Evolutionary conservation across 2,888 invertebrate species (phyloP), one percentile per base, ranked within the genome.

Genomic region (Chymomyza caudatula): DNA sequence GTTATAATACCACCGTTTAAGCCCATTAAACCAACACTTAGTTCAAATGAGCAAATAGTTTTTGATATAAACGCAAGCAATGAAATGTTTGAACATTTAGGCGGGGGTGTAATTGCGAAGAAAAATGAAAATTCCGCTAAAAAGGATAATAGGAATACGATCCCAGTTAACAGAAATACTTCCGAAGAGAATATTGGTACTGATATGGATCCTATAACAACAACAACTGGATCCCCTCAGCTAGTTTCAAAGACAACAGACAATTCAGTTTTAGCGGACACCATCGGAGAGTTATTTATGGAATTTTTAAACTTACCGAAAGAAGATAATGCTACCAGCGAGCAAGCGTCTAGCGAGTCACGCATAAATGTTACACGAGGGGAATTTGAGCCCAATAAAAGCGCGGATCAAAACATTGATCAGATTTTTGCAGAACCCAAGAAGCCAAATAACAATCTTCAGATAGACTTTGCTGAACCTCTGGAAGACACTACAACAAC

Each of bases 281-380:
- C 88, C 19, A 87, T 90, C 5, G 90, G 90, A 0, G 89, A 90
- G 55, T 86, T 90, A 47, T 84, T 90, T 6, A 88, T 89, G 81
- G 90, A 89, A 56, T 69, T 90, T 6, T 60, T 90, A 0, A 90
- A 89, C 43, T 71, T 90, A 20, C 88, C 89, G 0, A 88, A 87
- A 54, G 88, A 90, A 23, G 81, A 76, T 0, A 83, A 72, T 23
- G 37, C 20, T 2, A 66, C 49, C 2, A 63, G 62, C 3, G 61
- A 54, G 0, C 71, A 73, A 1, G 73, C 78, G n/a, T 47, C 69
- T 0, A 43, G 88, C 96, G 92, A 76, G 93, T 93, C 89, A 94
- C 94, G 90, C 96, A 97, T 93, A 94, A 92, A 80, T 11, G 29
- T 37, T 37, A 8, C 29, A 8, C 11, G 8, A 37, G 29, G 2